Conservation (phyloP, 2,113 vertebrate species). For the Elephantulus edwardii region DNA sequence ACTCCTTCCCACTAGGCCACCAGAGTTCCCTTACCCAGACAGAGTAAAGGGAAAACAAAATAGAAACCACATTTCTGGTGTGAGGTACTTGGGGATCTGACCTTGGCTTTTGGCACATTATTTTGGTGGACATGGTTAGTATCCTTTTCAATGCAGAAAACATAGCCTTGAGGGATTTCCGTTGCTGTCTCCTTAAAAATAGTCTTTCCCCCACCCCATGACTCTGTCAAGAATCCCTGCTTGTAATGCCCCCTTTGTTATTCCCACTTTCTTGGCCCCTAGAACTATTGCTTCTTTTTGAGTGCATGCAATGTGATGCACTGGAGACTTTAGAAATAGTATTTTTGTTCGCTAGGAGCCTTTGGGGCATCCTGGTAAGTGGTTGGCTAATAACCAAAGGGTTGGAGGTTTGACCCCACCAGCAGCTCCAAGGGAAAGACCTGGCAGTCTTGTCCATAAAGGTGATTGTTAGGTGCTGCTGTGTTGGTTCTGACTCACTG, state of each 20-base stretch:
- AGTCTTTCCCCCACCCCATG: not conserved
- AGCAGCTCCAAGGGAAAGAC: not conserved
- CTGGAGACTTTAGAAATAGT: not conserved
- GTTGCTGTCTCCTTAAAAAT: not conserved
- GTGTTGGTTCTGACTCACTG: not conserved
- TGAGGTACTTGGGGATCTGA: not conserved
- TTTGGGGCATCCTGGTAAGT: not conserved
- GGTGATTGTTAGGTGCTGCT: not conserved
- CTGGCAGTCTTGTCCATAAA: not conserved
- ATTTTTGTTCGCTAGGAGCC: not conserved
- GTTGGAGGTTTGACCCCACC: not conserved
- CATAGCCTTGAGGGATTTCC: not conserved
- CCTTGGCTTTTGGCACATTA: not conserved
- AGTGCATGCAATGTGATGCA: fast-evolving
- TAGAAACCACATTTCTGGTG: not conserved
- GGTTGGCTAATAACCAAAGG: not conserved
- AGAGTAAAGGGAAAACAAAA: not conserved
- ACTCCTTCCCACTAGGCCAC: no score
- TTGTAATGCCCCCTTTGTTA: not conserved
- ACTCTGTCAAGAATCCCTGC: not conserved
- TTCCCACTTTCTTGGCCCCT: not conserved
- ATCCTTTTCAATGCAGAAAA: not conserved
- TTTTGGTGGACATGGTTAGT: not conserved
- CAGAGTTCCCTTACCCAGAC: no score
- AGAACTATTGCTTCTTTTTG: not conserved